Evolutionary conservation across 2,113 vertebrate species (phyloP).

Genomic region (Amazona vittata): DNA sequence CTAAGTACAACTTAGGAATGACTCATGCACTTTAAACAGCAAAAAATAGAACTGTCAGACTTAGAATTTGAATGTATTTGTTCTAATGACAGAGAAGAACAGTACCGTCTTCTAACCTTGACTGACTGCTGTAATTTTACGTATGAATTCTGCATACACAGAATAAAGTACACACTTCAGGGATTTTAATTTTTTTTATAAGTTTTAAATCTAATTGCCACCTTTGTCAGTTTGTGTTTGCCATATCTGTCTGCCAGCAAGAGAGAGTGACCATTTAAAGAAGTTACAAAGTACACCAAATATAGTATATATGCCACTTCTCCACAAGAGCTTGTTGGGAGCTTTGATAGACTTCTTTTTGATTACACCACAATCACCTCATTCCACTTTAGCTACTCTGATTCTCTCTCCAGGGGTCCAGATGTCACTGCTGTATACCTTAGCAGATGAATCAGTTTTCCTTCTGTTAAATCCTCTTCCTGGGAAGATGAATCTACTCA

Average conservation of each 20-base stretch:
- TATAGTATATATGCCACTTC: slow-evolving; percentile 52
- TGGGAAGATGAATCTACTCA: slow-evolving; percentile 76
- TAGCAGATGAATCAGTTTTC: slow-evolving; percentile 73
- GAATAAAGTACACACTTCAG: background rate
- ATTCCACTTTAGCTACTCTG: slow-evolving; percentile 77
- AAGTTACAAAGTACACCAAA: slow-evolving; percentile 57
- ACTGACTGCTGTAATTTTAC: background rate
- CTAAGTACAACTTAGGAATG: background rate
- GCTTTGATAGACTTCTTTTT: slow-evolving; percentile 74
- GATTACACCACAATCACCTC: slow-evolving; percentile 77
- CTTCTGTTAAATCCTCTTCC: slow-evolving; percentile 73
- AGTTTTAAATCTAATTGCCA: slow-evolving; percentile 21
- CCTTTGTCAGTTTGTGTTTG: background rate
- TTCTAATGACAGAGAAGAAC: background rate
- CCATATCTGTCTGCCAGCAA: slow-evolving; percentile 17
- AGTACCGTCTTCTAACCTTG: background rate
- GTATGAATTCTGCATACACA: background rate
- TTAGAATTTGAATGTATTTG: background rate
- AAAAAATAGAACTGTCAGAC: background rate
- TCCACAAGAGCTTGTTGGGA: slow-evolving; percentile 67
- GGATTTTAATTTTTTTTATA: background rate
- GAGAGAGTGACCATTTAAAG: slow-evolving; percentile 56
- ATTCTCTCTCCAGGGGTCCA: slow-evolving; percentile 71
- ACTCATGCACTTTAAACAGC: background rate
- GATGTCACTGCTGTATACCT: slow-evolving; percentile 75